These are phyloP conservation scores for Cataglyphis cursor DNA, from an alignment of 2,888 invertebrate species.

Conservation along the genomic window DNA sequence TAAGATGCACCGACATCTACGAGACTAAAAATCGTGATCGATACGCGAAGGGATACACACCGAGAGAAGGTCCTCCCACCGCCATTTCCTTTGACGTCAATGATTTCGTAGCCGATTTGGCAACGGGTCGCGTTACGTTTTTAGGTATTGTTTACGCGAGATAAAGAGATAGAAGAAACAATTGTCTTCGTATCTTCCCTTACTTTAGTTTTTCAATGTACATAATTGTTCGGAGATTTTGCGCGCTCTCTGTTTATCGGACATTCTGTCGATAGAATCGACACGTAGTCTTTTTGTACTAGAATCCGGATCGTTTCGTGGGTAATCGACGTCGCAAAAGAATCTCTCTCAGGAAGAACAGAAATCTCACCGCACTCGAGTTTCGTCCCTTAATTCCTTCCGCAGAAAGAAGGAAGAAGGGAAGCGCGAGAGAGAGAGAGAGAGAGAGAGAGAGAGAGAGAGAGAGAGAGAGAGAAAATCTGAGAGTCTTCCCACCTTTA, in stretches of 20 bases:
- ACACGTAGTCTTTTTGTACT: slow-evolving; percentile 7
- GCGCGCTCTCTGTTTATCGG: not conserved
- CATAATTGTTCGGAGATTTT: slow-evolving; percentile 38
- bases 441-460: no score
- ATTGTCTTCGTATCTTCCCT: not conserved
- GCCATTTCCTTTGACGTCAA: slow-evolving; percentile 27
- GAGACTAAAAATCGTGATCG: slow-evolving; percentile 28
- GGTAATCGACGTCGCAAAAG: slow-evolving; percentile 29
- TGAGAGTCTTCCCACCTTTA: slow-evolving; percentile 27
- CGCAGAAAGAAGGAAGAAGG: not conserved
- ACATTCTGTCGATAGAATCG: slow-evolving; percentile 12
- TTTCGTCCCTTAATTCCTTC: slow-evolving; percentile 27
- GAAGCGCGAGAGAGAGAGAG: no score
- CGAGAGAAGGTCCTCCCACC: not conserved
- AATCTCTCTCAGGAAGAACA: slow-evolving; percentile 12
- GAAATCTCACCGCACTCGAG: slow-evolving; percentile 36
- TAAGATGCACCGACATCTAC: slow-evolving; percentile 24
- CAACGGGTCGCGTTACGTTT: not conserved
- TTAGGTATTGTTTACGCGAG: slow-evolving; percentile 1
- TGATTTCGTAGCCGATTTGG: not conserved
- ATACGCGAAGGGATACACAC: slow-evolving; percentile 10
- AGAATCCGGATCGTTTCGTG: not conserved
- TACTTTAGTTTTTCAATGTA: not conserved
- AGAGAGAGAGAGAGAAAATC: not conserved
- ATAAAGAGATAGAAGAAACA: not conserved